phyloP scores from a whole-genome alignment of 2,797 vertebrate genomes.

The Myotis findleyi region DNA sequence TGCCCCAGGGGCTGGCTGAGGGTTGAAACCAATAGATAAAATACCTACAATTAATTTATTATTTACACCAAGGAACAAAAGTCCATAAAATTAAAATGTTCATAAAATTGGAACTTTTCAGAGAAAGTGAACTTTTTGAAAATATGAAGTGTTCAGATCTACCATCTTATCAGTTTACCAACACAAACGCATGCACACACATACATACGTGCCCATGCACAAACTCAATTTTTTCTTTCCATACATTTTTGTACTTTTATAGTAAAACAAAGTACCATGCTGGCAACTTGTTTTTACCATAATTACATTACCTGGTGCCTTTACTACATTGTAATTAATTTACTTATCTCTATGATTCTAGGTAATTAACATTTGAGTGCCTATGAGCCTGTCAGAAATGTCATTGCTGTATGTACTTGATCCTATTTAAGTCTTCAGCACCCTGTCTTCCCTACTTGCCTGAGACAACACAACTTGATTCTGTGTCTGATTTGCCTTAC shows the following conservation, averaged over 20 bases:
- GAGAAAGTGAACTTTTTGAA: conserved; percentile 37
- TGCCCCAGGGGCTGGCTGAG: neutral
- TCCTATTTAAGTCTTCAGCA: neutral
- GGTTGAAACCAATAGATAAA: conserved; percentile 33
- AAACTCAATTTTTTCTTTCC: neutral
- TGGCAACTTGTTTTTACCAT: neutral
- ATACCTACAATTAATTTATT: neutral
- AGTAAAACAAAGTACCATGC: neutral
- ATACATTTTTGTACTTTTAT: neutral
- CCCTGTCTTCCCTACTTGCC: neutral
- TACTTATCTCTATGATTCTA: neutral
- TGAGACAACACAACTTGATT: conserved; percentile 12
- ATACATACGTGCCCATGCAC: neutral
- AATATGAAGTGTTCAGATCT: neutral
- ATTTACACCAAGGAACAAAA: conserved; percentile 29
- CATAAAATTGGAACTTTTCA: neutral
- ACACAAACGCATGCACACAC: neutral
- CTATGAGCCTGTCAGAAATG: neutral
- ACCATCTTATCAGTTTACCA: neutral
- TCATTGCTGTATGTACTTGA: neutral
- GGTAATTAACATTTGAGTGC: neutral
- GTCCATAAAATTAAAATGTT: neutral
- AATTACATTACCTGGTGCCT: neutral
- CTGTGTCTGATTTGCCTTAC: neutral
- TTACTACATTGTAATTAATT: neutral